These are phyloP conservation scores for Calcarius lapponicus DNA, from an alignment of 2,797 vertebrate species.

Conservation along the genomic window DNA sequence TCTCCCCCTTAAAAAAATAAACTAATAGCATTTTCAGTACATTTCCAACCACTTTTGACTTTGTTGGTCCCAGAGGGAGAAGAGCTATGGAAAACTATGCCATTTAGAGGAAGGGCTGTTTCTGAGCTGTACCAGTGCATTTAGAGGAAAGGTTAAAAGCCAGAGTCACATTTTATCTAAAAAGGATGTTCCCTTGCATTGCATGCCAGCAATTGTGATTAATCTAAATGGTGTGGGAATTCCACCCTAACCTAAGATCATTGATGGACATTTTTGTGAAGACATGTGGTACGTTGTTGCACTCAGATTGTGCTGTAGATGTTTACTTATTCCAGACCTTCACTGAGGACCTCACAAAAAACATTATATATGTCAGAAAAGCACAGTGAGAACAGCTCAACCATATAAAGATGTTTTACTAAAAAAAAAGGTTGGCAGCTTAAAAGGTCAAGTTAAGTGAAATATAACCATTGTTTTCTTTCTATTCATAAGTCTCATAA, in stretches of 20 bases:
- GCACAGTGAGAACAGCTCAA: not conserved
- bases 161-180: constrained; percentile 9
- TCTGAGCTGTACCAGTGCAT: not conserved
- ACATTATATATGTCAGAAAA: not conserved
- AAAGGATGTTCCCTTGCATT: not conserved
- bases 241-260: not conserved
- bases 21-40: not conserved
- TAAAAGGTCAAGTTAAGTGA: constrained; percentile 21
- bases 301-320: not conserved
- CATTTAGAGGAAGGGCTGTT: constrained; percentile 17
- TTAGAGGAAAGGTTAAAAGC: constrained; percentile 34
- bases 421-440: constrained; percentile 9
- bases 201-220: not conserved
- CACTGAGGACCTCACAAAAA: not conserved
- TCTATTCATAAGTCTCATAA: not conserved
- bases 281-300: not conserved
- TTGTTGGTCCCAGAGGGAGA: not conserved
- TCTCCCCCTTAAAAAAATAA: not conserved
- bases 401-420: not conserved
- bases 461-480: not conserved
- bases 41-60: constrained; percentile 23
- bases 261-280: not conserved
- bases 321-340: not conserved
- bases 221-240: not conserved
- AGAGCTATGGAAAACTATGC: not conserved